Evolutionary conservation across 2,113 vertebrate species (phyloP).

Genomic region (Paradisaea rubra): DNA sequence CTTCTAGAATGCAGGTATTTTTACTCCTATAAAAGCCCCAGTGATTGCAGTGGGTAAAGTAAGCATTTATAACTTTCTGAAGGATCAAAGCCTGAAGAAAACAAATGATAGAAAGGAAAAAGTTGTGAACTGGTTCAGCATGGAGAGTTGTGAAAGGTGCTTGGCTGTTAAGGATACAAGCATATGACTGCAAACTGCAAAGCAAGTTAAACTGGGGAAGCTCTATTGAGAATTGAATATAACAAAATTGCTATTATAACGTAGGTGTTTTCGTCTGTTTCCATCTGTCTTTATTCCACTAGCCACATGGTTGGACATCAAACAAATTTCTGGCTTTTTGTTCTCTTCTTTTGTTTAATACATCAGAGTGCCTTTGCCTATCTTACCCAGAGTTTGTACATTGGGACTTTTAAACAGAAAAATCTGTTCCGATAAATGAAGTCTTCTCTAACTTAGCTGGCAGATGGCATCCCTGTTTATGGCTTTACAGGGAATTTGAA

Average conservation of each 20-base stretch:
- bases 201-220: not conserved
- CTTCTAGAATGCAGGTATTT: not conserved
- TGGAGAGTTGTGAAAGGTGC: not conserved
- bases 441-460: conserved; percentile 8
- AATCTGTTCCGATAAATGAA: conserved; percentile 57
- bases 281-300: conserved; percentile 7
- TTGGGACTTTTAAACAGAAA: conserved; percentile 12
- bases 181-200: not conserved
- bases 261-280: not conserved
- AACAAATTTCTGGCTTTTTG: not conserved
- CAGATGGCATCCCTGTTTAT: conserved; percentile 59
- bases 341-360: not conserved
- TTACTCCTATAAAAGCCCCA: not conserved
- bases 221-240: not conserved
- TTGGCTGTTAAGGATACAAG: not conserved
- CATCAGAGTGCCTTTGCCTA: not conserved
- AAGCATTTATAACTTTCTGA: not conserved
- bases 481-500: conserved; percentile 50
- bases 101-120: not conserved
- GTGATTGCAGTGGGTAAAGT: not conserved
- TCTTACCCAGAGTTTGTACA: not conserved
- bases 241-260: not conserved
- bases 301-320: not conserved
- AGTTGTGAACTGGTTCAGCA: not conserved
- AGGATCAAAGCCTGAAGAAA: not conserved